phyloP scores from a whole-genome alignment of 2,113 vertebrate species.

The Morone saxatilis region DNA sequence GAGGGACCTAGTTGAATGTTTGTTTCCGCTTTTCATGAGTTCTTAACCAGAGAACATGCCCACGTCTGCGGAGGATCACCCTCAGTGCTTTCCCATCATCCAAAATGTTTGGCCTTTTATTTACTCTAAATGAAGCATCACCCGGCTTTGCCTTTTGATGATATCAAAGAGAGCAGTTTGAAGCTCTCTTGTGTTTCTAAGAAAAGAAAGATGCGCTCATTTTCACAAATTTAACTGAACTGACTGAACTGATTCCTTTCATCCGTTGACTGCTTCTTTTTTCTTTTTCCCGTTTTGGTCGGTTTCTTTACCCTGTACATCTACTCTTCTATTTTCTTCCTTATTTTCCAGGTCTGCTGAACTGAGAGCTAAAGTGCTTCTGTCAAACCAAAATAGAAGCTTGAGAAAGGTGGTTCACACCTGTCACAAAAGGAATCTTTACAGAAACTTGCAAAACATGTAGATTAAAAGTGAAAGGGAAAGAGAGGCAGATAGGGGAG shows the following conservation, averaged over 20 bases:
- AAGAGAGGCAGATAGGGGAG: constrained; percentile 3
- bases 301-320: constrained; percentile 24
- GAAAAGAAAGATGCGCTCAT: constrained; percentile 50
- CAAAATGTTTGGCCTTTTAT: constrained; percentile 43
- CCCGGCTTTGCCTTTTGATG: constrained; percentile 43
- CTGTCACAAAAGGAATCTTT: constrained; percentile 59
- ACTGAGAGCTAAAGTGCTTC: constrained; percentile 56
- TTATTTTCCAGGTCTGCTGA: constrained; percentile 47
- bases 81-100: constrained; percentile 61
- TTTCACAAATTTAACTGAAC: constrained; percentile 55
- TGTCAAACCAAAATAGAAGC: constrained; percentile 69
- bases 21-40: constrained; percentile 29
- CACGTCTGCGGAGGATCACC: constrained; percentile 43
- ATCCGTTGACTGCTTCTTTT: constrained; percentile 43
- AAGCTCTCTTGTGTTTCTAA: constrained; percentile 39
- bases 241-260: constrained; percentile 41
- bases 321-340: constrained; percentile 43
- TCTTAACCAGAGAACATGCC: constrained; percentile 25
- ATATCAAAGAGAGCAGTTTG: constrained; percentile 34
- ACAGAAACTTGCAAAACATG: constrained; percentile 45
- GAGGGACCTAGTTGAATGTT: constrained; percentile 26
- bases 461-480: constrained; percentile 27
- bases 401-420: constrained; percentile 53
- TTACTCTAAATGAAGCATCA: constrained; percentile 53
- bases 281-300: constrained; percentile 11